phyloP scores from a whole-genome alignment of 2,797 vertebrate genomes.

The Amblyopsis hoosieri region DNA sequence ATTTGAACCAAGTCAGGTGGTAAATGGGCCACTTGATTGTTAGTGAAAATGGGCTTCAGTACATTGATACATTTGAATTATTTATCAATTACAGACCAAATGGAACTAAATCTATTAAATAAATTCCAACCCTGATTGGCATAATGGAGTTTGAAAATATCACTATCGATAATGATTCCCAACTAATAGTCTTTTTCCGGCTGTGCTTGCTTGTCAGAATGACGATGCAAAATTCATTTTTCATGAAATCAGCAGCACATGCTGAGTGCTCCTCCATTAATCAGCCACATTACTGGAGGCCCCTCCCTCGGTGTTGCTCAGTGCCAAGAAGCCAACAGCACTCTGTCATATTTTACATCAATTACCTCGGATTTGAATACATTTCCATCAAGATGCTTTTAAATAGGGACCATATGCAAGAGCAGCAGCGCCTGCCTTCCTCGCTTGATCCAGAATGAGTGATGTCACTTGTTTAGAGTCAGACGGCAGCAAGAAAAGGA shows the following conservation, averaged over 20 bases:
- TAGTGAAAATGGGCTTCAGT: constrained; percentile 98
- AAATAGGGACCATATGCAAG: constrained; percentile 93
- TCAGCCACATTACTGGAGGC: constrained; percentile 91
- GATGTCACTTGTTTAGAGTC: constrained; percentile 86
- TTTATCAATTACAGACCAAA: constrained; percentile 99
- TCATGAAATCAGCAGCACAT: constrained; percentile 94
- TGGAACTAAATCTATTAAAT: constrained; percentile 98
- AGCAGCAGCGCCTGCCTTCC: constrained; percentile 77
- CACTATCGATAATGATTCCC: constrained; percentile 98
- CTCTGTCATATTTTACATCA: constrained; percentile 99
- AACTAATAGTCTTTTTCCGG: constrained; percentile 98
- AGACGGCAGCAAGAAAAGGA: constrained; percentile 35
- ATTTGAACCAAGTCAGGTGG: constrained; percentile 99
- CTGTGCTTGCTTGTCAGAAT: constrained; percentile 89
- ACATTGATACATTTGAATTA: constrained; percentile 99
- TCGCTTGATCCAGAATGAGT: constrained; percentile 85
- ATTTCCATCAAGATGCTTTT: constrained; percentile 93
- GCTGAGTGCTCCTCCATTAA: constrained; percentile 95
- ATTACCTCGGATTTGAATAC: constrained; percentile 96
- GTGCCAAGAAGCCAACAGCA: constrained; percentile 90
- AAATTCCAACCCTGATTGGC: constrained; percentile 97
- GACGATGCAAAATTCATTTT: constrained; percentile 99
- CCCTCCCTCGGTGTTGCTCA: constrained; percentile 84
- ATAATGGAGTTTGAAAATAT: constrained; percentile 99
- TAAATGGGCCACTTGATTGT: constrained; percentile 99